phyloP scores from a whole-genome alignment of 2,113 vertebrate species.

The Mormyrus iriodes region DNA sequence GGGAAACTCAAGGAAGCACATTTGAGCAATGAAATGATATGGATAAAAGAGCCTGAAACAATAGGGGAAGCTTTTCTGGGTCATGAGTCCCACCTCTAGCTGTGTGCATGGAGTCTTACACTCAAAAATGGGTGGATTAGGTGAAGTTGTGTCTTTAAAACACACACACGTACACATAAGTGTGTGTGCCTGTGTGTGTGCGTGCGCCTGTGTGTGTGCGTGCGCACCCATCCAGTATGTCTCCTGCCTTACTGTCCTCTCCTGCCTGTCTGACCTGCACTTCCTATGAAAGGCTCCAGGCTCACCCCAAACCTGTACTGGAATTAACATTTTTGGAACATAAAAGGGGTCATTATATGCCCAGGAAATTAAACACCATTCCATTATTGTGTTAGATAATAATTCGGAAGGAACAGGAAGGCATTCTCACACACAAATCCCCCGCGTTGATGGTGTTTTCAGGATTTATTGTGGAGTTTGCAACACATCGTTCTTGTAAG shows the following conservation, averaged over 20 bases:
- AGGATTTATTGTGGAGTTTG: not conserved
- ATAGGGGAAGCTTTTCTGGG: not conserved
- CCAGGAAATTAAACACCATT: not conserved
- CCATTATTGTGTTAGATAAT: not conserved
- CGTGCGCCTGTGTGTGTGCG: not conserved
- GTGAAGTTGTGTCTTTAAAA: not conserved
- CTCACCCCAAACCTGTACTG: not conserved
- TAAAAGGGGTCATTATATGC: not conserved
- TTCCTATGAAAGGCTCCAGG: not conserved
- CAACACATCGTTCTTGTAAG: not conserved
- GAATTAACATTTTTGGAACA: not conserved
- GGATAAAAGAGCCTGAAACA: not conserved
- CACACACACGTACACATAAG: too few relatives aligned
- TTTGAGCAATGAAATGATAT: not conserved
- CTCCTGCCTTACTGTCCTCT: not conserved
- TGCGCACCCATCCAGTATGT: not conserved
- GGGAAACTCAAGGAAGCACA: not conserved
- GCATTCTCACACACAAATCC: not conserved
- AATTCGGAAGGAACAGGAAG: not conserved
- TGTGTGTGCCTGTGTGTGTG: not conserved
- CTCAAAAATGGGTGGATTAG: not conserved
- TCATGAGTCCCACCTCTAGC: not conserved
- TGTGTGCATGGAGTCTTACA: not conserved
- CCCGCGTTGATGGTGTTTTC: not conserved
- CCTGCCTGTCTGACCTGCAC: too few relatives aligned